Evolutionary conservation across 2,888 invertebrate genomes (phyloP).

Genomic region (Drosophila imparisetae): DNA sequence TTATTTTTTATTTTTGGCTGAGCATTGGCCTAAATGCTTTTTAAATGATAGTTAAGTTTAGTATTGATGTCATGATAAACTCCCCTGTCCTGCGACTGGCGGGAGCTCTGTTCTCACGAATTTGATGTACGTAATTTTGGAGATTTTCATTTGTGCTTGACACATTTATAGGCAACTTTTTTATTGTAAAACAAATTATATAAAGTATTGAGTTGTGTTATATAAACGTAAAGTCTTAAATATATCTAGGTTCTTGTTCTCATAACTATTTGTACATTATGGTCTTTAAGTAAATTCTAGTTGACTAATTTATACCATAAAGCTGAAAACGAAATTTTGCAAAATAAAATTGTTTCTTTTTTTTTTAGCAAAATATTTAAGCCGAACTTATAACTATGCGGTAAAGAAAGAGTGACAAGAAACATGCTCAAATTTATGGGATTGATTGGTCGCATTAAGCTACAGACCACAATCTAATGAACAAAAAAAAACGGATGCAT

Average conservation of each 20-base stretch:
- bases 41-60: constrained; percentile 26
- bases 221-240: constrained; percentile 44
- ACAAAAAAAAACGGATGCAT: constrained; percentile 1
- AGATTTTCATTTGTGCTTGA: constrained; percentile 60
- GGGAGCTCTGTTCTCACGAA: constrained; percentile 58
- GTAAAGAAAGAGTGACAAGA: constrained; percentile 46
- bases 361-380: constrained; percentile 42
- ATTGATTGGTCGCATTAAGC: background rate
- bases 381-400: constrained; percentile 49
- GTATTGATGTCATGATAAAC: constrained; percentile 9
- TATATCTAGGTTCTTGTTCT: constrained; percentile 62
- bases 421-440: constrained; percentile 34
- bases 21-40: constrained; percentile 15
- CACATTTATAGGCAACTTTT: constrained; percentile 31
- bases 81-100: constrained; percentile 21
- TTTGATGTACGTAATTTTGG: constrained; percentile 66
- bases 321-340: constrained; percentile 36
- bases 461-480: constrained; percentile 12
- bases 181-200: constrained; percentile 36
- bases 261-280: constrained; percentile 76
- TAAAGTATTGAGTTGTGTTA: constrained; percentile 70
- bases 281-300: constrained; percentile 72
- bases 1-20: background rate
- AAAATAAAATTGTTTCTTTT: constrained; percentile 64
- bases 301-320: constrained; percentile 72